Base-by-base conservation (phyloP, 1,140 invertebrate genomes). In the Pseudomyrmex sp. region DNA sequence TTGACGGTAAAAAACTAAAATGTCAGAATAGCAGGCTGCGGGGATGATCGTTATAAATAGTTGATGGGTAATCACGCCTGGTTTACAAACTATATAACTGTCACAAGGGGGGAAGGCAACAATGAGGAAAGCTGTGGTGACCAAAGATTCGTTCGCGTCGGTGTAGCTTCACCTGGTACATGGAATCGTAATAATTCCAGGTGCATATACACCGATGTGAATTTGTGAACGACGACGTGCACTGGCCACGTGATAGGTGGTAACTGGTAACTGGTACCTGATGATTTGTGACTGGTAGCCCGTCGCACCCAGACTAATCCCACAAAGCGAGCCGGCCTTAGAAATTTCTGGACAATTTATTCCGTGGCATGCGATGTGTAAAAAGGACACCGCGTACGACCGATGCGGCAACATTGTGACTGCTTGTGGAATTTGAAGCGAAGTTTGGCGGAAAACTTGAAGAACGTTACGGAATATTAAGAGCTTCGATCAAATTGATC, bases 321-420 rank as follows among this genome's bases (percentile, higher is more conserved):
- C 54, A 91, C 87, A 91, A 91, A 92, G 90, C 83, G 79, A 54
- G 87, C 90, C 91, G 90, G 86, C 86, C 75, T 88, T 88, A 86
- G 82, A 91, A 90, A 91, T 90, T 92, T 92, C 89, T 91, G 91
- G 87, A 89, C 91, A 92, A 92, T 92, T 92, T 92, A 91, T 91
- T 86, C 88, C 77, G 35, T 63, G 73, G 82, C 85, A 89, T 88
- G 87, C 87, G 86, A 83, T 83, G 80, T 61, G 70, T 83, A 83
- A 90, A 79, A 77, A 79, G 83, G 77, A 76, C 75, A 63, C 46
- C 52, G 50, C 72, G n/a, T 20, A 26, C 50, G 85, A 48, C 15
- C 48, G 35, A 23, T 82, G 61, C 15, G 52, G 48, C 75, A 58
- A 65, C 80, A 84, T 84, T 84, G 74, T 87, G 73, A 74, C 56